Evolutionary conservation across 2,888 invertebrate species (phyloP).

Genomic region (Slavum lentiscoides): DNA sequence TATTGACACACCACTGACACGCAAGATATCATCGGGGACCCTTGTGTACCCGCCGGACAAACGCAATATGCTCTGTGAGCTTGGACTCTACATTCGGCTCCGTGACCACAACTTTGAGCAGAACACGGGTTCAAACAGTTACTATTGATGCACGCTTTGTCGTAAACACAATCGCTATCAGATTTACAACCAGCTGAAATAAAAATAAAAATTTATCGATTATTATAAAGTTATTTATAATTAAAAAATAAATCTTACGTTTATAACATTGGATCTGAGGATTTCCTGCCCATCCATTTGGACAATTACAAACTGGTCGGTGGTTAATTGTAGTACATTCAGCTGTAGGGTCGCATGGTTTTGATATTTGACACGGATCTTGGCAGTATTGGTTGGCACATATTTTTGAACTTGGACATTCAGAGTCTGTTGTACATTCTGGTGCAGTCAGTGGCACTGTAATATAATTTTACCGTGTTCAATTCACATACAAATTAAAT

Average conservation of each 20-base stretch:
- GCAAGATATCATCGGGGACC: conserved; percentile 67
- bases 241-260: conserved; percentile 67
- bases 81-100: conserved; percentile 74
- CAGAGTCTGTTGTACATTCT: conserved; percentile 74
- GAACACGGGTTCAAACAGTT: conserved; percentile 81
- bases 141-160: conserved; percentile 77
- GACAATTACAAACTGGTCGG: conserved; percentile 82
- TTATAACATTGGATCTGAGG: conserved; percentile 82
- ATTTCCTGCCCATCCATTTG: conserved; percentile 83
- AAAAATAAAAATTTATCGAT: background rate
- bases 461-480: conserved; percentile 20
- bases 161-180: conserved; percentile 81
- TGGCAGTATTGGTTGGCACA: conserved; percentile 80
- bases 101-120: conserved; percentile 74
- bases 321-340: conserved; percentile 77
- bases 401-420: conserved; percentile 76
- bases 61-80: conserved; percentile 79
- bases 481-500: background rate
- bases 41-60: conserved; percentile 74
- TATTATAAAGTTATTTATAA: background rate
- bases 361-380: conserved; percentile 75
- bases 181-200: conserved; percentile 72
- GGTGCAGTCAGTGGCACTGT: conserved; percentile 61
- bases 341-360: conserved; percentile 80
- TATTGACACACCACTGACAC: conserved; percentile 82